Percentiles rank a stretch among this genome's conserved stretches.
Conservation (phyloP, 2,113 vertebrate genomes). For the Rhea pennata region DNA sequence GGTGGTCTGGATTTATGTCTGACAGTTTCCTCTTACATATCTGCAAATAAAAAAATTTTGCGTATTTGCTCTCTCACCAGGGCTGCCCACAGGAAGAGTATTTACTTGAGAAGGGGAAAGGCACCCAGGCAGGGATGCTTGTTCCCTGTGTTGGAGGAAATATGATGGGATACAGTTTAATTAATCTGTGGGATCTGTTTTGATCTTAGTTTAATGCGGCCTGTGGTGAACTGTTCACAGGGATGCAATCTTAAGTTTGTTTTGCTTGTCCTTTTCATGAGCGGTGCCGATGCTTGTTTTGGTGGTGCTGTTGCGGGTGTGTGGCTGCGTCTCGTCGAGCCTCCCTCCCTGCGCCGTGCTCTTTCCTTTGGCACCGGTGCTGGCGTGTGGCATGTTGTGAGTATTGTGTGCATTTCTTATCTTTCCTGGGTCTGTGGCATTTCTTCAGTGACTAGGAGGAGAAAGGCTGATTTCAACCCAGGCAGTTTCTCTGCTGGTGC, state of each 20-base stretch:
- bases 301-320: not conserved
- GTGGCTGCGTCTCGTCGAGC: not conserved
- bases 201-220: not conserved
- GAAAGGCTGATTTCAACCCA: not conserved
- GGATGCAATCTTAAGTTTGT: not conserved
- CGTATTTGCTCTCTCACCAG: not conserved
- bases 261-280: not conserved
- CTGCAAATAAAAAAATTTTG: not conserved
- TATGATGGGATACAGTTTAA: not conserved
- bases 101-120: not conserved
- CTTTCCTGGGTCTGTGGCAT: not conserved
- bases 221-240: not conserved
- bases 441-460: not conserved
- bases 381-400: not conserved
- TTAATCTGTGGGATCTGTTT: not conserved
- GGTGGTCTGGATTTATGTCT: not conserved
- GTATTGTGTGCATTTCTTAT: not conserved
- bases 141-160: not conserved
- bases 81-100: not conserved
- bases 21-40: not conserved
- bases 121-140: accelerated
- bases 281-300: not conserved
- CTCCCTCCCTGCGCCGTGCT: not conserved
- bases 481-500: not conserved
- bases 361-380: not conserved